Base-by-base conservation (phyloP, 2,113 vertebrate species). In the Paratilapia polleni region DNA sequence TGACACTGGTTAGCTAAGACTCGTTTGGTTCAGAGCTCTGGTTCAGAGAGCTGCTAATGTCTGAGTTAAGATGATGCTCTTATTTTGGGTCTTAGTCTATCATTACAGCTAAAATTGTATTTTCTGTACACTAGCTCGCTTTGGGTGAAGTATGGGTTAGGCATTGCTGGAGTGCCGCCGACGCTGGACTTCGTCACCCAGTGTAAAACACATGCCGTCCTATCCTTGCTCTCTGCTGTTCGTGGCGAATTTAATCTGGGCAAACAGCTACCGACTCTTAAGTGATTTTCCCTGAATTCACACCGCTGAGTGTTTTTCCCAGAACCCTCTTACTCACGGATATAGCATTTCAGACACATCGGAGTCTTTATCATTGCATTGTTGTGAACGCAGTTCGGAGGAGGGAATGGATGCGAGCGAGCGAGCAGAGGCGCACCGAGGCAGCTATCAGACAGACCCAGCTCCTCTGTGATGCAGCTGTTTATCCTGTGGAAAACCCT, bases 391-490 rank as follows among this genome's bases (percentile, higher is more conserved):
- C 87, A 77, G 90, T 70, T 82, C 64, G 64, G 68, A 68, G 86
- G 73, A 89, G 76, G 80, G 76, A 43, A 86, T 89, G 89, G 88
- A 92, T 85, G 87, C 81, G 7, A 60, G 80, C 83, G 22, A 22
- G 57, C 82, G 85, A 86, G 88, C 83, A 78, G 93, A 91, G 76
- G 89, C 88, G 88, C 90, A 88, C 89, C 76, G 89, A 77, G 81
- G 85, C 74, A 74, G 78, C 87, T 36, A 38, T 82, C 43, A 89
- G 88, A 91, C 88, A 54, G 84, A 91, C 22, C 56, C 86, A 6
- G 86, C 83, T 86, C 85, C 84, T 43, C 78, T 78, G 85, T 88
- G 89, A 91, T 94, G 91, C 94, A 88, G 92, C 90, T 90, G 92
- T 85, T 84, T 59, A 38, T 57, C 77, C 76, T 79, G 84, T 60